These are phyloP conservation scores for Apodemia mormo DNA, from an alignment of 2,888 invertebrate species.

Conservation along the genomic window DNA sequence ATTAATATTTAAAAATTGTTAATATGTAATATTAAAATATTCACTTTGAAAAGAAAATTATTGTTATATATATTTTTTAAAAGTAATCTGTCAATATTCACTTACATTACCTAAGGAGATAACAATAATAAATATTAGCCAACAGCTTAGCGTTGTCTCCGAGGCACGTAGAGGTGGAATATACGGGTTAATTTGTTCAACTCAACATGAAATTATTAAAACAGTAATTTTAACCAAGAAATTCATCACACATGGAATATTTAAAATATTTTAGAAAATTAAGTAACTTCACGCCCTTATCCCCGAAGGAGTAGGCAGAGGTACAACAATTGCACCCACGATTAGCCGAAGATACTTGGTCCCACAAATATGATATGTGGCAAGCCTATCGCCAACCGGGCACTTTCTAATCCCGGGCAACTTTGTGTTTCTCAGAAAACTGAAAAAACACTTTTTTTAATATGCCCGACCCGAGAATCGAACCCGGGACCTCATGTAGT, in stretches of 20 bases:
- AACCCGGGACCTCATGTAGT: no score
- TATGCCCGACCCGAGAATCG: no score
- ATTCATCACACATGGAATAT: background rate
- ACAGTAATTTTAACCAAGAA: background rate
- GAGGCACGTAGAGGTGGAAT: constrained; percentile 7
- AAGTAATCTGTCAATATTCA: constrained; percentile 12
- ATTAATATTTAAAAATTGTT: no score
- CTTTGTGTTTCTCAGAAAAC: no score
- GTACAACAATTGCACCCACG: no score
- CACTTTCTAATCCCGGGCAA: no score
- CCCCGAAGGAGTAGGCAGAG: no score
- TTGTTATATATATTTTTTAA: background rate
- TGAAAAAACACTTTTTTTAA: no score
- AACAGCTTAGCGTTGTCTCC: constrained; percentile 7
- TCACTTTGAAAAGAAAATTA: background rate
- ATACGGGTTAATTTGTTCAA: background rate
- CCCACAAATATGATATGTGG: no score
- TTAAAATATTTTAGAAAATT: background rate
- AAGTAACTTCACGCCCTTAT: no score
- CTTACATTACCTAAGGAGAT: constrained; percentile 12
- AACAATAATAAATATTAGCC: constrained; percentile 4
- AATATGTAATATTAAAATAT: background rate
- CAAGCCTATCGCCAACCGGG: no score
- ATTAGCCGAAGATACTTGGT: no score
- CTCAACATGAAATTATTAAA: background rate